A percentile compares a stretch with the other conserved stretches of the same genome.
Conservation (phyloP, 1,140 invertebrate species). For the Zaprionus africanus region DNA sequence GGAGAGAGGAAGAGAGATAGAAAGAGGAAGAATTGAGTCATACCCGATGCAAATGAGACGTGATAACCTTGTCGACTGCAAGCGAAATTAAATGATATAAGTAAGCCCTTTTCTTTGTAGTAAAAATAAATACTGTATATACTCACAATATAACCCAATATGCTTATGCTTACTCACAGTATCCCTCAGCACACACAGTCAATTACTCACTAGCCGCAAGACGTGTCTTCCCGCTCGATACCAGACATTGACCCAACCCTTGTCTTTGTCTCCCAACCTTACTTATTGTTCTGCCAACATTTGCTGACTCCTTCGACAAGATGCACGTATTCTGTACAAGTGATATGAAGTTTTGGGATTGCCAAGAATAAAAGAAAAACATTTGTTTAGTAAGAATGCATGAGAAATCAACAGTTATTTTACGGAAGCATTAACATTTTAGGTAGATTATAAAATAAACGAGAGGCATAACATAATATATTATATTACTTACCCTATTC, state of each 20-base stretch:
- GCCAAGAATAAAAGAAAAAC: background rate
- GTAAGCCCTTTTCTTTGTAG: slow-evolving; percentile 16
- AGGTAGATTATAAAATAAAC: too few relatives aligned
- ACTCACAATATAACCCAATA: background rate
- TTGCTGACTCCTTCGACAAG: background rate
- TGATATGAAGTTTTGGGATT: background rate
- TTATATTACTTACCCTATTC: too few relatives aligned
- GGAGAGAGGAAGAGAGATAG: background rate
- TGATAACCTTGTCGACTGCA: slow-evolving; percentile 38
- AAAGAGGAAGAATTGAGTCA: slow-evolving; percentile 28
- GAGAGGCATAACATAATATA: background rate
- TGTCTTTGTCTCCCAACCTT: background rate
- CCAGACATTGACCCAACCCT: background rate
- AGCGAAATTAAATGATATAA: slow-evolving; percentile 5
- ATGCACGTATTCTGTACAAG: background rate
- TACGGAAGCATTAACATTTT: background rate
- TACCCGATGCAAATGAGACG: background rate
- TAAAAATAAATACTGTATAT: slow-evolving; percentile 4
- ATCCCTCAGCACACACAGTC: background rate
- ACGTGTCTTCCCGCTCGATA: background rate
- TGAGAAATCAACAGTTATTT: background rate
- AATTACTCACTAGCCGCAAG: slow-evolving; percentile 1
- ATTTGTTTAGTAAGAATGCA: slow-evolving; percentile 1
- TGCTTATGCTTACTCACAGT: background rate
- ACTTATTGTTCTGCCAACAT: background rate